These are phyloP conservation scores for Aphaenogaster ashmeadi DNA, from an alignment of 1,140 invertebrate species.

Conservation along the genomic window DNA sequence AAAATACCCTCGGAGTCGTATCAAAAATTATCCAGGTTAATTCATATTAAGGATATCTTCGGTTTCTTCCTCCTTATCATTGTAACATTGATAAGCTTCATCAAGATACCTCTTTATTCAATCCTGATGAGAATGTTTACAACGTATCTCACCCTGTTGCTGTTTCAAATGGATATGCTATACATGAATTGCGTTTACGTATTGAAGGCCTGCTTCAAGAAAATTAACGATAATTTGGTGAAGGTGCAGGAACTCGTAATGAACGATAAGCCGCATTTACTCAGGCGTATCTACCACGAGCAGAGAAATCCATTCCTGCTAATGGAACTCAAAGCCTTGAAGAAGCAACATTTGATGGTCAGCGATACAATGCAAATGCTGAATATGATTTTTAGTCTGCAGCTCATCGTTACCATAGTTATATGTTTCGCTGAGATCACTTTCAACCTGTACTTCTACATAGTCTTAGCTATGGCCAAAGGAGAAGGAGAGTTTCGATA, in stretches of 20 bases:
- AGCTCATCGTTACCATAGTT: slow-evolving; percentile 69
- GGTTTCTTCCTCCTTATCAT: slow-evolving; percentile 71
- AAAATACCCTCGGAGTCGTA: slow-evolving; percentile 72
- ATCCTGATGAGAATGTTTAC: slow-evolving; percentile 19
- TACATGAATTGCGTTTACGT: slow-evolving; percentile 81
- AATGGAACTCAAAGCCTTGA: slow-evolving; percentile 76
- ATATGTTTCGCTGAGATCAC: slow-evolving; percentile 81
- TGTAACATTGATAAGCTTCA: slow-evolving; percentile 65
- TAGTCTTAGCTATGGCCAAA: slow-evolving; percentile 55
- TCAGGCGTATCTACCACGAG: slow-evolving; percentile 75
- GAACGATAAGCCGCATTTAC: slow-evolving; percentile 72
- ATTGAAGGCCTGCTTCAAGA: slow-evolving; percentile 77
- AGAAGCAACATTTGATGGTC: slow-evolving; percentile 79
- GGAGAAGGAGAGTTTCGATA: slow-evolving; percentile 77
- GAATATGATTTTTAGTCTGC: slow-evolving; percentile 79
- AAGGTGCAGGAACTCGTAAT: slow-evolving; percentile 65
- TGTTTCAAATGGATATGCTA: slow-evolving; percentile 78
- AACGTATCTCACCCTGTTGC: slow-evolving; percentile 69
- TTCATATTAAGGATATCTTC: slow-evolving; percentile 79
- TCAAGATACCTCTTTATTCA: neutral
- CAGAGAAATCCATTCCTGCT: slow-evolving; percentile 78
- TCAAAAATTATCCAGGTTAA: slow-evolving; percentile 65
- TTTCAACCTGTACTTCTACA: slow-evolving; percentile 82
- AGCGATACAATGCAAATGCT: slow-evolving; percentile 77
- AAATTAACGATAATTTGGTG: slow-evolving; percentile 75